phyloP scores from a whole-genome alignment of 2,797 vertebrate genomes.

The Mormyrus hasselquistii region DNA sequence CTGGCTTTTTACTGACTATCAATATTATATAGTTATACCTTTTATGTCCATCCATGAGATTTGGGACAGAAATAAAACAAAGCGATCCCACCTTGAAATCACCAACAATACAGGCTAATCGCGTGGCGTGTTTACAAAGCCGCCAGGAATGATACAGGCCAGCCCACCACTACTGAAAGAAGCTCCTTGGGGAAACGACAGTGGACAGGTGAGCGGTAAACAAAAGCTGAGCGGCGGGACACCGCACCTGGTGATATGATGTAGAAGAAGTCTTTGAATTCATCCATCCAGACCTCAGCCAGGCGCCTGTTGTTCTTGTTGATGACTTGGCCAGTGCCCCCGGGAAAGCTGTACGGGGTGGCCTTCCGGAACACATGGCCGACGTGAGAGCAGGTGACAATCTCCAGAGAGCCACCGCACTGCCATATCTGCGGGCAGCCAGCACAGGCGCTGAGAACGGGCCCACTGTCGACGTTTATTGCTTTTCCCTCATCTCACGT shows the following conservation, averaged over 20 bases:
- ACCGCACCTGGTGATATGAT: conserved; percentile 93
- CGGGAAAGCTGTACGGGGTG: conserved; percentile 94
- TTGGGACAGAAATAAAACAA: background rate
- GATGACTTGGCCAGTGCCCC: conserved; percentile 94
- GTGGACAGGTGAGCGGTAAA: background rate
- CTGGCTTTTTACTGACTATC: background rate
- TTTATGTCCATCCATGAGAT: background rate
- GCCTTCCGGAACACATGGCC: conserved; percentile 97
- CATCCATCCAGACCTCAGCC: conserved; percentile 91
- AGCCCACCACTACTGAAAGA: background rate
- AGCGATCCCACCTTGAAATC: background rate
- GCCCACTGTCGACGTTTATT: background rate
- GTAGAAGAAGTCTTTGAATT: conserved; percentile 99
- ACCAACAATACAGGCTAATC: background rate
- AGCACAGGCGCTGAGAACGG: background rate
- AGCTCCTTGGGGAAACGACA: background rate
- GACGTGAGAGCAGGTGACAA: conserved; percentile 92
- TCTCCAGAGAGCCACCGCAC: conserved; percentile 91
- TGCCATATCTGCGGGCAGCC: conserved; percentile 82
- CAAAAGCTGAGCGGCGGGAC: background rate
- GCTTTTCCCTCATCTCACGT: background rate
- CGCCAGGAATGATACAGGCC: background rate
- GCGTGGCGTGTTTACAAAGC: background rate
- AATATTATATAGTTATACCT: background rate
- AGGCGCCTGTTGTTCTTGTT: conserved; percentile 96